A percentile compares a stretch with the other conserved stretches of the same genome.
These are phyloP conservation scores for Channa maculata DNA, from an alignment of 2,113 vertebrate species.

Conservation along the genomic window DNA sequence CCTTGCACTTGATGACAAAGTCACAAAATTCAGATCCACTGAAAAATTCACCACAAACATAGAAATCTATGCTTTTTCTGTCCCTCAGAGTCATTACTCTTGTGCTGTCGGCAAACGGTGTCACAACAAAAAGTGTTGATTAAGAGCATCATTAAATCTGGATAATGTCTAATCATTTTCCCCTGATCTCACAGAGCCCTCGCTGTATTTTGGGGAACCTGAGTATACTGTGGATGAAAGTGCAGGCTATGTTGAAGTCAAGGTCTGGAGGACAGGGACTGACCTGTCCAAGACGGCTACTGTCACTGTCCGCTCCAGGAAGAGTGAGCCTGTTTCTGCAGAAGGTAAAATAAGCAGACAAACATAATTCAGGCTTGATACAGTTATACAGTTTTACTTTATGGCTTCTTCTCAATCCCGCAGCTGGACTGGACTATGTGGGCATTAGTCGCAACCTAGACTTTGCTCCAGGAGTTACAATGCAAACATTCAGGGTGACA, in stretches of 20 bases:
- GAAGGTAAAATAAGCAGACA: constrained; percentile 79
- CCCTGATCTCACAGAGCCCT: constrained; percentile 79
- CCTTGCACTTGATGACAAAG: constrained; percentile 14
- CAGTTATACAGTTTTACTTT: background rate
- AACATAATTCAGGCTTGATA: background rate
- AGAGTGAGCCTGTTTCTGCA: constrained; percentile 85
- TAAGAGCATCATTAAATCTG: background rate
- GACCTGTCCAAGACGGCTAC: constrained; percentile 88
- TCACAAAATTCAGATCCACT: background rate
- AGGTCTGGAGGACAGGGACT: constrained; percentile 87
- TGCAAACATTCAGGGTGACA: constrained; percentile 87
- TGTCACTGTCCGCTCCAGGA: constrained; percentile 85
- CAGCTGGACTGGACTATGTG: constrained; percentile 88
- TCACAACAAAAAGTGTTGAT: background rate
- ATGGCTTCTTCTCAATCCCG: constrained; percentile 11
- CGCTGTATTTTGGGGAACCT: constrained; percentile 84
- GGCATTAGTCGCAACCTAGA: constrained; percentile 87
- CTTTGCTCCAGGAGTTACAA: constrained; percentile 86
- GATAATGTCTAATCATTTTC: background rate
- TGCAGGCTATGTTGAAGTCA: constrained; percentile 85
- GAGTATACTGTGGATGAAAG: constrained; percentile 86
- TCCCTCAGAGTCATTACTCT: too few species aligned
- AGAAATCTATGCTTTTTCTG: too few species aligned
- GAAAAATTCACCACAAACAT: too few species aligned
- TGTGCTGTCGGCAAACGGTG: too few species aligned